Conservation (phyloP, 30 jellyfish, hydroid and myxozoan genomes). For the Clytia hemisphaerica region DNA sequence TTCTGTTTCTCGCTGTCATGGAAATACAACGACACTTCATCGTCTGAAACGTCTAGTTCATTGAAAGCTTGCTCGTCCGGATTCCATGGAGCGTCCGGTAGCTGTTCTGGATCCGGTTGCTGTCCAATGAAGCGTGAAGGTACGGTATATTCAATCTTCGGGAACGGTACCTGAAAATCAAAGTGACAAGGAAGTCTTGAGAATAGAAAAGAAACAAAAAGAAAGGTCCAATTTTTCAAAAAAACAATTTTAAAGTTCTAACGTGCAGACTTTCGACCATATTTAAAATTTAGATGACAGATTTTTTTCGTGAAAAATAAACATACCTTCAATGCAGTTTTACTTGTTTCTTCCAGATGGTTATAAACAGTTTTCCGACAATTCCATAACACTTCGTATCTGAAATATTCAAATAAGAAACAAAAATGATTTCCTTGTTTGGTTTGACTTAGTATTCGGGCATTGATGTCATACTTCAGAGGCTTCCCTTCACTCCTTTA, state of each 20-base stretch:
- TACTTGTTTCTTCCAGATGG: slow-evolving; percentile 67
- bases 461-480: too few relatives aligned
- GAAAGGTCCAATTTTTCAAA: too few relatives aligned
- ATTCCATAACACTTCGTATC: slow-evolving; percentile 78
- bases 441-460: too few relatives aligned
- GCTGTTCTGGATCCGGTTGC: slow-evolving; percentile 42
- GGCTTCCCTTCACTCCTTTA: too few relatives aligned
- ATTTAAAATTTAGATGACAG: too few relatives aligned
- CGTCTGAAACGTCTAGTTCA: slow-evolving; percentile 43
- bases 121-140: slow-evolving; percentile 86
- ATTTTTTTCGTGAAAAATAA: too few relatives aligned
- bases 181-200: background rate
- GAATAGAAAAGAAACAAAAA: too few relatives aligned
- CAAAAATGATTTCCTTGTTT: too few relatives aligned
- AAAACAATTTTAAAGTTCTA: too few relatives aligned
- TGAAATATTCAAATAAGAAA: background rate
- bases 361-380: slow-evolving; percentile 54
- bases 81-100: slow-evolving; percentile 90
- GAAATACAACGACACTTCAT: slow-evolving; percentile 44
- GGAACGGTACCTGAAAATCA: slow-evolving; percentile 56
- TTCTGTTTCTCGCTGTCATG: slow-evolving; percentile 56
- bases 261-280: too few relatives aligned
- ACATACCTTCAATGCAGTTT: slow-evolving; percentile 34
- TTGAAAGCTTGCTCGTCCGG: slow-evolving; percentile 41
- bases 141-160: slow-evolving; percentile 60